These are phyloP conservation scores for Aradophagus sp. DNA, from an alignment of 1,140 invertebrate genomes.

Conservation along the genomic window DNA sequence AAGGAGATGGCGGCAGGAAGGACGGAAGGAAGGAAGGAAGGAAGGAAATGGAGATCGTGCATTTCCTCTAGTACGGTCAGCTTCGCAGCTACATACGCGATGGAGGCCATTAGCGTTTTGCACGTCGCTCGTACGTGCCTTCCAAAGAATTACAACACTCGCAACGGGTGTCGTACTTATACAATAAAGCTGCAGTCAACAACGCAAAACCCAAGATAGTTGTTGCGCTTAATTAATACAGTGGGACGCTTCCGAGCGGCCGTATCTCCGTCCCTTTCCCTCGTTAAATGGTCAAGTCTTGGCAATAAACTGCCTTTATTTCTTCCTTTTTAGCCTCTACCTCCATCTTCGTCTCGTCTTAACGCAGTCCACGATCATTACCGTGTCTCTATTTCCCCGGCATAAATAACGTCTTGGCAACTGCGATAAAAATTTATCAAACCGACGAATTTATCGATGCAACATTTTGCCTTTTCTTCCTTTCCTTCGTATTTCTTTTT, in stretches of 20 bases:
- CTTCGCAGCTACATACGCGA: conserved; percentile 51
- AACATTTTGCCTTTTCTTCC: too few relatives aligned
- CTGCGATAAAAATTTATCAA: too few relatives aligned
- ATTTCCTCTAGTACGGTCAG: conserved; percentile 56
- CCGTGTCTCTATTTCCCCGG: conserved; percentile 1
- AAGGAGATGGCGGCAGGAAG: conserved; percentile 9
- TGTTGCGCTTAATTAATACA: conserved; percentile 67
- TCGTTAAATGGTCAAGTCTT: conserved; percentile 34
- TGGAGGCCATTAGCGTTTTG: conserved; percentile 59
- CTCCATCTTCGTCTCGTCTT: background rate
- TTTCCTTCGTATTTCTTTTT: too few relatives aligned
- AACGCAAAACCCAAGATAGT: conserved; percentile 56
- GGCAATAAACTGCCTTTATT: conserved; percentile 15
- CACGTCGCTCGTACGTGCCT: conserved; percentile 59
- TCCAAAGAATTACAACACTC: conserved; percentile 60
- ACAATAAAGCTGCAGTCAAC: conserved; percentile 50
- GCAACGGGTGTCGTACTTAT: conserved; percentile 38
- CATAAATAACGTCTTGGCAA: background rate
- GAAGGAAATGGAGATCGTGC: conserved; percentile 52
- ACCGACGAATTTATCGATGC: too few relatives aligned
- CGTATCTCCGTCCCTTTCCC: conserved; percentile 5
- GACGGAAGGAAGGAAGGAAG: conserved; percentile 51
- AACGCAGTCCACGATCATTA: background rate
- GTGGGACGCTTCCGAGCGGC: conserved; percentile 12
- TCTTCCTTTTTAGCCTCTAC: conserved; percentile 1